Conservation (phyloP, 2,113 vertebrate species). For the Narcine bancroftii region DNA sequence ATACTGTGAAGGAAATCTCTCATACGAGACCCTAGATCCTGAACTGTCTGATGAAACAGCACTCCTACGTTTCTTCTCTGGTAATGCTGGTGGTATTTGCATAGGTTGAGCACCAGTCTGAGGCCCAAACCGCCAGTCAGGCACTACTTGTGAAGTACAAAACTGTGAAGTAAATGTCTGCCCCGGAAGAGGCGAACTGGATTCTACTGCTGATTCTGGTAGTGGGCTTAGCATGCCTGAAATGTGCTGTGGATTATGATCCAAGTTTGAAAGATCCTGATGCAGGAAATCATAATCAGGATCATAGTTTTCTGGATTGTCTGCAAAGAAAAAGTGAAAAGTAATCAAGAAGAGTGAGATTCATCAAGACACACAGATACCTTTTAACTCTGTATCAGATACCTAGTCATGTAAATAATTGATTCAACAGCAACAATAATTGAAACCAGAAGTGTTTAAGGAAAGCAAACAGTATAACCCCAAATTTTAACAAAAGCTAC, state of each 20-base stretch:
- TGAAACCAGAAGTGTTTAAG: background rate
- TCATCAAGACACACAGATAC: background rate
- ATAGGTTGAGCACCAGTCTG: conserved; percentile 41
- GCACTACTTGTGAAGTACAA: background rate
- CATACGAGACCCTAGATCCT: conserved; percentile 63
- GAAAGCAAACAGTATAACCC: background rate
- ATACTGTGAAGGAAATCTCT: conserved; percentile 82
- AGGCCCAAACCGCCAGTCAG: background rate
- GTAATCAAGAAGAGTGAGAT: background rate
- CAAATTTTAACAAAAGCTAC: background rate
- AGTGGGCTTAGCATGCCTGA: conserved; percentile 74
- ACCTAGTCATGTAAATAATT: background rate
- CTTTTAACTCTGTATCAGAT: background rate
- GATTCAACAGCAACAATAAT: background rate
- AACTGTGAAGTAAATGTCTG: conserved; percentile 55
- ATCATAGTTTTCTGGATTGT: conserved; percentile 80
- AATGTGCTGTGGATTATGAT: conserved; percentile 66
- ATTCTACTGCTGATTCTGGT: conserved; percentile 79
- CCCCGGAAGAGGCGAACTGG: conserved; percentile 69
- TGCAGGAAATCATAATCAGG: conserved; percentile 97
- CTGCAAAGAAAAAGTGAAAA: conserved; percentile 50
- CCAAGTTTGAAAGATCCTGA: conserved; percentile 82
- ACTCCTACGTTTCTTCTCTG: conserved; percentile 86
- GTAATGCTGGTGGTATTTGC: conserved; percentile 78
- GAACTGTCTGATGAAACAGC: conserved; percentile 58